These are phyloP conservation scores for Uria aalge DNA, from an alignment of 2,113 vertebrate genomes.

Conservation along the genomic window DNA sequence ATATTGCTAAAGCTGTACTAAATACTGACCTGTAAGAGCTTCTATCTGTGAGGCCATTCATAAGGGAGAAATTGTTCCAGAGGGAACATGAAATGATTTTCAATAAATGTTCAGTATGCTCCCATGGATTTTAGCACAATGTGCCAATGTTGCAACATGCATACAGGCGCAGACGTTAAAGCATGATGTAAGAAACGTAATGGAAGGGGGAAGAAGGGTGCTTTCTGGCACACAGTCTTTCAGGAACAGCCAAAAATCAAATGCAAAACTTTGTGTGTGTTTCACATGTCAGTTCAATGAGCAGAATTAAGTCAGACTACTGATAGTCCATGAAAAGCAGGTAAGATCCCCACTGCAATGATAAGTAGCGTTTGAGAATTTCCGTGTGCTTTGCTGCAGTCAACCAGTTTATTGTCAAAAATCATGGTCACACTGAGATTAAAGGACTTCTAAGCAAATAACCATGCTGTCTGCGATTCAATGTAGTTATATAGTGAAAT, in stretches of 20 bases:
- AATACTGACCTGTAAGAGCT: neutral
- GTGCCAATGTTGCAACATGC: neutral
- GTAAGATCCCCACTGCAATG: neutral
- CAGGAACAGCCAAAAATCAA: neutral
- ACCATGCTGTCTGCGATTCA: neutral
- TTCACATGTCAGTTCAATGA: neutral
- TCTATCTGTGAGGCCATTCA: neutral
- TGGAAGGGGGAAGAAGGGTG: neutral
- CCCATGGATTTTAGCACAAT: neutral
- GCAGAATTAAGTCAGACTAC: neutral
- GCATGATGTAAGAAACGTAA: neutral
- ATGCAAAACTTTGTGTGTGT: neutral
- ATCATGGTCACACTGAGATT: neutral
- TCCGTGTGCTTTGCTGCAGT: neutral
- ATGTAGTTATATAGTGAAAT: neutral
- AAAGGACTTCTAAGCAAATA: neutral
- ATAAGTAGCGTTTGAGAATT: neutral
- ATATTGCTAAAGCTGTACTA: neutral
- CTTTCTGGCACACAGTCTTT: neutral
- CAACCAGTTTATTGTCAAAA: neutral
- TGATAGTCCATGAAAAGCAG: neutral
- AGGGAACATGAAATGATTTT: fast-evolving
- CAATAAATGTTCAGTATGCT: neutral
- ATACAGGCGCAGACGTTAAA: neutral
- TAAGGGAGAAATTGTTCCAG: neutral